phyloP scores from a whole-genome alignment of 2,888 invertebrate genomes.

The Agriotes lineatus region DNA sequence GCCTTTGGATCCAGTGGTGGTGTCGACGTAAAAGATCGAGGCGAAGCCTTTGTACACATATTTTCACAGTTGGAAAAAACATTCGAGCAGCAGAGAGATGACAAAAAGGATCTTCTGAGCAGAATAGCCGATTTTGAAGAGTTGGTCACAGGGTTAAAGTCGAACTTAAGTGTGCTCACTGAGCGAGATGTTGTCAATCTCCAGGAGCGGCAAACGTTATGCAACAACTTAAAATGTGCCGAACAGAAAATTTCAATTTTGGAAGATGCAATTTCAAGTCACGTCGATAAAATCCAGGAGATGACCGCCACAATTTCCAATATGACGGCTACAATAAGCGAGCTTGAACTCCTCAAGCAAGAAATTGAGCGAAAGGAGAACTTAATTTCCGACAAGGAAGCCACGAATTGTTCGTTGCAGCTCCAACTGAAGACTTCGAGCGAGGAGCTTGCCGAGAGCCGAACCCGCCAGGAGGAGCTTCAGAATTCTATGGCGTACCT shows the following conservation, averaged over 20 bases:
- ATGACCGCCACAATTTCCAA: constrained; percentile 34
- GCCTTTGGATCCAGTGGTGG: constrained; percentile 21
- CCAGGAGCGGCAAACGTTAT: constrained; percentile 31
- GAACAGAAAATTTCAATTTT: constrained; percentile 31
- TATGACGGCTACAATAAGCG: constrained; percentile 35
- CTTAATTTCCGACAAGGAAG: constrained; percentile 29
- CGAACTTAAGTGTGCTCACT: constrained; percentile 29
- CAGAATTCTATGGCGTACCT: constrained; percentile 29
- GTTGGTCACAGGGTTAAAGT: constrained; percentile 25
- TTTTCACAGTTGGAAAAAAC: constrained; percentile 22
- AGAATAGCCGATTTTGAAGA: constrained; percentile 24
- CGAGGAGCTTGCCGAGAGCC: neutral
- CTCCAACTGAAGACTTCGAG: neutral
- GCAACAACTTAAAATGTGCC: constrained; percentile 27
- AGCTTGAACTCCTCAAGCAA: constrained; percentile 35
- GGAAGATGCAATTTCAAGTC: constrained; percentile 28
- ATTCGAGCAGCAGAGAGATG: neutral
- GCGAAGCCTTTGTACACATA: constrained; percentile 26
- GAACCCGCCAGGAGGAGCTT: neutral
- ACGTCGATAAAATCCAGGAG: constrained; percentile 37
- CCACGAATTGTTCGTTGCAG: constrained; percentile 16
- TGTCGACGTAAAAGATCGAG: constrained; percentile 34
- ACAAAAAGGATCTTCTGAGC: constrained; percentile 16
- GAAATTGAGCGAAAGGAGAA: constrained; percentile 20
- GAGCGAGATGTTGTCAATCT: constrained; percentile 29